Percentiles rank a stretch among this genome's conserved stretches.
Evolutionary conservation across 2,888 invertebrate species (phyloP).

Genomic region (Eristalis arbustorum): DNA sequence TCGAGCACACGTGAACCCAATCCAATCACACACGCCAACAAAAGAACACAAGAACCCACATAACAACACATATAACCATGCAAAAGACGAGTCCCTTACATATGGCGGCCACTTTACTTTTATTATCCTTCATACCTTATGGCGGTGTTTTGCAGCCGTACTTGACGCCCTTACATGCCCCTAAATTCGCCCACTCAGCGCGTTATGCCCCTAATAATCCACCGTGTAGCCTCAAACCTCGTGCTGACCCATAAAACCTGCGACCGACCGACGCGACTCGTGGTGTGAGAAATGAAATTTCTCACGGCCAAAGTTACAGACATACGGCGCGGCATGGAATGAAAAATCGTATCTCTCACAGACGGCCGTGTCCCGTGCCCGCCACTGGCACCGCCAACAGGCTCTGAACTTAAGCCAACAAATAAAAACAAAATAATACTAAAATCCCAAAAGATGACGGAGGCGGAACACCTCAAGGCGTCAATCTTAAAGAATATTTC

Average conservation of each 20-base stretch:
- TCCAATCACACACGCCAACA: background rate
- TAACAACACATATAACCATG: background rate
- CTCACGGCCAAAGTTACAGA: conserved; percentile 2
- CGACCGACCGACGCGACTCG: background rate
- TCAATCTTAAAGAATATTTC: conserved; percentile 63
- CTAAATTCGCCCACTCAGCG: background rate
- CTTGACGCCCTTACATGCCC: background rate
- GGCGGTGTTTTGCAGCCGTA: background rate
- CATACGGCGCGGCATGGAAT: conserved; percentile 2
- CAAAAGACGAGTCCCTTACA: background rate
- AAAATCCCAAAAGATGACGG: conserved; percentile 41
- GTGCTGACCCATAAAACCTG: conserved; percentile 14
- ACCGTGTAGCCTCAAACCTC: conserved; percentile 5
- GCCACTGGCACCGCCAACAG: background rate
- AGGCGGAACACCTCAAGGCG: conserved; percentile 59
- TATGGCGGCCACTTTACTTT: background rate
- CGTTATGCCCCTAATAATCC: conserved; percentile 22
- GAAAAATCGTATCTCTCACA: background rate
- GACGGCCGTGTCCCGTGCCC: background rate
- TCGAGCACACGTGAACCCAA: background rate
- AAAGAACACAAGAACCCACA: background rate
- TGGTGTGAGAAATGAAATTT: conserved; percentile 5
- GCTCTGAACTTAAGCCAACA: conserved; percentile 33
- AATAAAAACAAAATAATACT: conserved; percentile 54
- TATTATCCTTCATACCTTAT: background rate